Evolutionary conservation across 2,888 invertebrate genomes (phyloP), one percentile per base, ranked within the genome.

Genomic region (Zootermopsis nevadensis): DNA sequence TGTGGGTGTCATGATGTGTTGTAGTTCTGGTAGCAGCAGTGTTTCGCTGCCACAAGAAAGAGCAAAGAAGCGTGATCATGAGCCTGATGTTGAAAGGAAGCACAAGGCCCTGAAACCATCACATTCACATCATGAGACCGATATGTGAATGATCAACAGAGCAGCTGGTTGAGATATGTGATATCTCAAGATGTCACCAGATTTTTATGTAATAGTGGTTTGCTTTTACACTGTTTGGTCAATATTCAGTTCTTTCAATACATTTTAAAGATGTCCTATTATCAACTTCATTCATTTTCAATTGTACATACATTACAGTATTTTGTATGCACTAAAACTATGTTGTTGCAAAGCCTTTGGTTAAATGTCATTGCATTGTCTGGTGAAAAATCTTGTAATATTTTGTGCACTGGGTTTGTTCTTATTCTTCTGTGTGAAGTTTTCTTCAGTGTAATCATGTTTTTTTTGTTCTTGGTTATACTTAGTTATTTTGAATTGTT

Each of bases 61-160:
- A 87, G 69, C 87, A 86, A 82, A 87, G 88, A 82, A 86, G 87
- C 80, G 85, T 88, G 60, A 86, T 88, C 35, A 88, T 35, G 84
- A 84, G 55, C 84, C 84, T 10, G 84, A 84, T 42, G 48, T 33
- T 22, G 84, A 80, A 60, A 38, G 80, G 66, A 79, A 72, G 60
- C 74, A 82, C 72, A 81, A 84, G 81, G 55, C 83, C 27, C 38
- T 83, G 55, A 83, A 83, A 48, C 69, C 69, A 69, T 74, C 74
- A 74, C 80, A 77, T 30, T 81, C 83, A 24, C 22, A n/a, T 69
- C 38, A 48, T 53, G 74, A 74, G 31, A 30, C 81, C 48, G 27
- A 42, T 30, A 35, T 81, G 72, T 81, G 81, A 81, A 72, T 38
- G 66, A 60, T 22, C 15, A 30, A 24, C 27, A 60, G n/a, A 60